Evolutionary conservation across 2,797 vertebrate species (phyloP), one percentile per base, ranked within the genome.

Genomic region (Enteromius treurensis): DNA sequence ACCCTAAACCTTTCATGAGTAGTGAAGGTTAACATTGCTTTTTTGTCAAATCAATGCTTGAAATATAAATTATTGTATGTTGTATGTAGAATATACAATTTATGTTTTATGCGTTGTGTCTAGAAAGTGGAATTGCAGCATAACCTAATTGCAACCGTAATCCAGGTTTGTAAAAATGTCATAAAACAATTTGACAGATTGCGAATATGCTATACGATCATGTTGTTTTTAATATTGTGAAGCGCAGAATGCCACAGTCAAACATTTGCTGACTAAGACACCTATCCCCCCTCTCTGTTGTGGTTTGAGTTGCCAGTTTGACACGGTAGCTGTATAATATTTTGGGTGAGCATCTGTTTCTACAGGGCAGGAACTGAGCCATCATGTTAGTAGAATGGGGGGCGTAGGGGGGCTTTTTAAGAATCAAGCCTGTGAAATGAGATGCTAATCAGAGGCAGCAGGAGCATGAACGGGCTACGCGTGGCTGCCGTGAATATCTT

Each of bases 371-470:
- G 75, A 83, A 83, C 82, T 83, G 78, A 80, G 70, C 83, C 62
- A 76, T 76, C 78, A 80, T 84, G 83, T 84, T 84, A 42, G 70
- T 80, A 64, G 55, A 70, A 67, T 76, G 77, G 26, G 26, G 51
- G 62, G 14, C 2, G 11, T 37, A n/a, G 55, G 29, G 60, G 70
- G 83, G 83, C 74, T 81, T 86, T 83, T 85, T 81, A 79, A 73
- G 60, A 86, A 81, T 87, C 82, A 74, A 37, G 68, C 51, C 86
- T 89, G 87, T 88, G 87, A 95, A 95, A 95, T 94, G 94, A 95
- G 94, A 95, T 95, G 93, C 94, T 95, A 95, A 95, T 94, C 92
- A 91, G 89, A 93, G 95, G 93, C 95, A 95, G 94, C 94, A 92
- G 93, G 93, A 94, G 93, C 91, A 93, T 94, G 94, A 93, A 92